A percentile compares a stretch with the other conserved stretches of the same genome.
These are phyloP conservation scores for Aurelia sp. DNA, from an alignment of 30 jellyfish, hydroid and myxozoan genomes.

Conservation along the genomic window DNA sequence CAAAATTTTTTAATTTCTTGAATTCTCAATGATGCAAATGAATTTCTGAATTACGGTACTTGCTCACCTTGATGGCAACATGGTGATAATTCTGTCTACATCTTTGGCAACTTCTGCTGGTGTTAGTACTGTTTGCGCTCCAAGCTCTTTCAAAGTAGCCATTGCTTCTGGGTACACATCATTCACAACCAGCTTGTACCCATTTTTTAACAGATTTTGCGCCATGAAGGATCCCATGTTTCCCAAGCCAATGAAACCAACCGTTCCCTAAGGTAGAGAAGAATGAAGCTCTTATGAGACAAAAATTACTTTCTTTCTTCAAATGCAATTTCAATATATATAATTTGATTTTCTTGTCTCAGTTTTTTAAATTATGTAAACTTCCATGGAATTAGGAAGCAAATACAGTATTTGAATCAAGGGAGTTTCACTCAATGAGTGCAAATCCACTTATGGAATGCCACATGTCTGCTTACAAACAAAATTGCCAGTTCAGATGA, in stretches of 20 bases:
- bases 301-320: neutral
- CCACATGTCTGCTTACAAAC: too few species aligned
- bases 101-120: constrained; percentile 88
- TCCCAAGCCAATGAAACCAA: constrained; percentile 97
- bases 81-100: constrained; percentile 81
- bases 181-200: constrained; percentile 86
- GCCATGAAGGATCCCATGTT: constrained; percentile 97
- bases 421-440: too few species aligned
- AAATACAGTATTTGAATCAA: too few species aligned
- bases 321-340: too few species aligned
- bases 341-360: too few species aligned
- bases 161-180: constrained; percentile 98
- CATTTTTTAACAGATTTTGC: constrained; percentile 81
- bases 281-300: neutral
- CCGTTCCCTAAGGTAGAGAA: constrained; percentile 62
- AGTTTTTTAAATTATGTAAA: too few species aligned
- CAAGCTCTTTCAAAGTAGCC: constrained; percentile 78
- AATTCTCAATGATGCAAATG: too few species aligned
- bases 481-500: too few species aligned
- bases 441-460: too few species aligned
- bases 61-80: constrained; percentile 96
- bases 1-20: too few species aligned
- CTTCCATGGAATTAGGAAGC: too few species aligned
- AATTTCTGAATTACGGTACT: too few species aligned
- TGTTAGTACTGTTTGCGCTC: constrained; percentile 87